Evolutionary conservation across 2,888 invertebrate genomes (phyloP).

Genomic region (Synanthedon andrenaeformis): DNA sequence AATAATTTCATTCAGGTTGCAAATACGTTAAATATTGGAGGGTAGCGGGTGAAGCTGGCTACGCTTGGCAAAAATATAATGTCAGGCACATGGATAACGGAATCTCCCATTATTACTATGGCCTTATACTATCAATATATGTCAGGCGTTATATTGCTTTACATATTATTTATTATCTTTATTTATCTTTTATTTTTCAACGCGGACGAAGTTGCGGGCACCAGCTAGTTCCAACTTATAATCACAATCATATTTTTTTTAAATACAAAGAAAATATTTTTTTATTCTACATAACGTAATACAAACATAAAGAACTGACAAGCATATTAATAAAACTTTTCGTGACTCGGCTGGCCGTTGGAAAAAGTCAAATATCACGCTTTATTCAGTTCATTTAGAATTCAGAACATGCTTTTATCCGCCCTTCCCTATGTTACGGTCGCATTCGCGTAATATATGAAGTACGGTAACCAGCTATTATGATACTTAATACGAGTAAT

Average conservation of each 20-base stretch:
- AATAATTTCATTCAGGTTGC: too few species aligned
- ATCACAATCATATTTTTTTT: too few species aligned
- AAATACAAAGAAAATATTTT: neutral
- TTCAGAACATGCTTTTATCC: slow-evolving; percentile 32
- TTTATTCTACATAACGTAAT: neutral
- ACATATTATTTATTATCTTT: too few species aligned
- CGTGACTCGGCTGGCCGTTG: slow-evolving; percentile 18
- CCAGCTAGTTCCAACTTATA: neutral
- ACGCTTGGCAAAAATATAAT: too few species aligned
- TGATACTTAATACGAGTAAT: slow-evolving; percentile 2
- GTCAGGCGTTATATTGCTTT: too few species aligned
- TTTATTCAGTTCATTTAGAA: slow-evolving; percentile 39
- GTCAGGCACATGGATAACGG: too few species aligned
- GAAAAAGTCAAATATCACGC: slow-evolving; percentile 30
- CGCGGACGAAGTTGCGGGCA: too few species aligned
- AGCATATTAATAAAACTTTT: slow-evolving; percentile 31
- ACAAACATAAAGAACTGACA: slow-evolving; percentile 23
- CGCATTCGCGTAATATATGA: slow-evolving; percentile 23
- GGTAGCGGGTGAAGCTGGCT: too few species aligned
- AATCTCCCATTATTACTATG: too few species aligned
- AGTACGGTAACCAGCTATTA: slow-evolving; percentile 6
- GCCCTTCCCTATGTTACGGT: slow-evolving; percentile 15
- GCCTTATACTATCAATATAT: too few species aligned
- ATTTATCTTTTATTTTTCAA: too few species aligned
- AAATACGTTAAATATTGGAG: too few species aligned